phyloP scores from a whole-genome alignment of 2,113 vertebrate species.

The Oreotrochilus melanogaster region DNA sequence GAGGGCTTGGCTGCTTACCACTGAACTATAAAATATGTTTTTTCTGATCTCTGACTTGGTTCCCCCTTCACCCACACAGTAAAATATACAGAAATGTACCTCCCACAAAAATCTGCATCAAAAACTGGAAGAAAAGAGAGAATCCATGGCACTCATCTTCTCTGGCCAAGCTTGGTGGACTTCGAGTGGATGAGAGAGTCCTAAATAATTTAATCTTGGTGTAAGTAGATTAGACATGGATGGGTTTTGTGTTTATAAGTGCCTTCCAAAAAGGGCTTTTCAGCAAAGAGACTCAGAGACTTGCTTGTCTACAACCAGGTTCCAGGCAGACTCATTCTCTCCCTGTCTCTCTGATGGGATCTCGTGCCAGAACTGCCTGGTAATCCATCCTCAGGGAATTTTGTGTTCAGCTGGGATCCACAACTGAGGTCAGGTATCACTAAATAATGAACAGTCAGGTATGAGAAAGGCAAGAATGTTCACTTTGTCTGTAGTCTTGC shows the following conservation, averaged over 20 bases:
- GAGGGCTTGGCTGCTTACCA: not conserved
- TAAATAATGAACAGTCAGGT: not conserved
- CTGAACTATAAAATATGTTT: not conserved
- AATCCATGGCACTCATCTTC: not conserved
- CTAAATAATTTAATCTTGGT: not conserved
- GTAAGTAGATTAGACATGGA: not conserved
- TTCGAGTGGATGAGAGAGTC: not conserved
- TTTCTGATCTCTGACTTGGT: not conserved
- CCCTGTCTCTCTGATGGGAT: not conserved
- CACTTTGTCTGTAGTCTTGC: not conserved
- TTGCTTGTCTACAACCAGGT: not conserved
- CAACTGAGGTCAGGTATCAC: not conserved
- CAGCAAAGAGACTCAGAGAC: not conserved
- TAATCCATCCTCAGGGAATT: not conserved
- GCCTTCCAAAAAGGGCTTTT: not conserved
- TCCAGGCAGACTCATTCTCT: not conserved
- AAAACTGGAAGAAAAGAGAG: not conserved
- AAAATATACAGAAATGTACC: not conserved
- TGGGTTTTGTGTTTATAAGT: not conserved
- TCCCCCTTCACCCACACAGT: not conserved
- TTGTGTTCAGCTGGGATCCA: not conserved
- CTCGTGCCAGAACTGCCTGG: not conserved
- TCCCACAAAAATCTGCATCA: not conserved
- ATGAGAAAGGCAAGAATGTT: not conserved
- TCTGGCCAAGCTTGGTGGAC: not conserved